Evolutionary conservation across 2,113 vertebrate species (phyloP), one percentile per base, ranked within the genome.

Genomic region (Osmerus eperlanus): DNA sequence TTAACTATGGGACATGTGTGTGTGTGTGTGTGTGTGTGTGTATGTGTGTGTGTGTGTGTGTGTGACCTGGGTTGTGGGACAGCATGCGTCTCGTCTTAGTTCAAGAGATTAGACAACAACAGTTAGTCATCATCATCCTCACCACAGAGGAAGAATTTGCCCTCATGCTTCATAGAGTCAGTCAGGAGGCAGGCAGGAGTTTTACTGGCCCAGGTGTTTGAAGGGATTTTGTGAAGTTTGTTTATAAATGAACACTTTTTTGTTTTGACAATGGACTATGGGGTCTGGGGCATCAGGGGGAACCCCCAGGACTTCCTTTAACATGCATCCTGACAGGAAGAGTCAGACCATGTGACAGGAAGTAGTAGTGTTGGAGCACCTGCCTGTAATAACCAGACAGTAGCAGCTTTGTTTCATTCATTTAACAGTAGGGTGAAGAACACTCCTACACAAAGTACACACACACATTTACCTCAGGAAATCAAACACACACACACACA

Each of bases 301-400:
- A 73, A 74, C 53, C 51, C 73, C 64, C 32, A 60, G 56, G 15
- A 68, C 71, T 81, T 77, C 72, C 76, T 65, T 32, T 65, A 21
- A 3, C 76, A 68, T 58, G 71, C 64, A 74, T 81, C 78, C 78
- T 75, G 76, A 73, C 73, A 80, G 85, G 80, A 84, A 83, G 4
- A 69, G 55, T 66, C 61, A 64, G 64, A 68, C 74, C 78, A 70
- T 21, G 52, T 36, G 53, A 67, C 77, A 68, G 76, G 74, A 82
- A 81, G 62, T 64, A 32, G 66, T 72, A 71, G 60, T 51, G 11
- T 18, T 55, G 36, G 63, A 78, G 67, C 64, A 84, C 83, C 81
- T 75, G 73, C 64, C 54, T 72, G 47, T 73, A 19, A 66, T 65
- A 25, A 63, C 28, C 25, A 28, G 25, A 28, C 25, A 28, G 25